Conservation (phyloP, 2,113 vertebrate genomes). For the Leucosticte australis region DNA sequence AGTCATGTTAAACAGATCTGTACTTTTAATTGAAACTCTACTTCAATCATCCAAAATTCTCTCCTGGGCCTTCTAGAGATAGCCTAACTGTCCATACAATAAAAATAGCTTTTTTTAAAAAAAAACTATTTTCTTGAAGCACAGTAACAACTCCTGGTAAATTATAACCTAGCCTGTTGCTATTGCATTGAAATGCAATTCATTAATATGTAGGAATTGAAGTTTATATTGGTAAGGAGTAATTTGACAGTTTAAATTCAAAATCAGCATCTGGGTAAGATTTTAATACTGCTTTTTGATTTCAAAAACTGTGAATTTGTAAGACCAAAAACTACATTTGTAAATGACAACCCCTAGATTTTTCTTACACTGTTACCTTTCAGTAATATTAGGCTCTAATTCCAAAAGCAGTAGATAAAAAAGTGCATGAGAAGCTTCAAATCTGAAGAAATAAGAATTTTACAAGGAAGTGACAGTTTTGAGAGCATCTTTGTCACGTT, state of each 20-base stretch:
- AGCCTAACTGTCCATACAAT: background rate
- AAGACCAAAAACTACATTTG: background rate
- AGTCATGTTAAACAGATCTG: background rate
- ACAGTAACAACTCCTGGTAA: background rate
- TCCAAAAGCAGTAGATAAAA: background rate
- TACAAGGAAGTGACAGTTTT: background rate
- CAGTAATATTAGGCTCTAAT: background rate
- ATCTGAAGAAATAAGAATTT: slow-evolving; percentile 2
- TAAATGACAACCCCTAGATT: fast-evolving
- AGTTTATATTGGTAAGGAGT: background rate
- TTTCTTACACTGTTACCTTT: background rate
- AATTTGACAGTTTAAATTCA: background rate
- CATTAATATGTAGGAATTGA: background rate
- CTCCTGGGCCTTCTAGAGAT: background rate
- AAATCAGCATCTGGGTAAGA: background rate
- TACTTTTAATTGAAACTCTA: background rate
- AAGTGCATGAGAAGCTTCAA: background rate
- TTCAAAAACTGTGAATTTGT: background rate
- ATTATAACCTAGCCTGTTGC: background rate
- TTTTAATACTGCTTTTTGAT: background rate
- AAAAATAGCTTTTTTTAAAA: background rate
- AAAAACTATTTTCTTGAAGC: background rate
- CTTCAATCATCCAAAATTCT: background rate
- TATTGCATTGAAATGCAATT: background rate
- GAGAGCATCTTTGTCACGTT: slow-evolving; percentile 9